Base-by-base conservation (phyloP, 2,113 vertebrate species). In the Osmerus mordax region DNA sequence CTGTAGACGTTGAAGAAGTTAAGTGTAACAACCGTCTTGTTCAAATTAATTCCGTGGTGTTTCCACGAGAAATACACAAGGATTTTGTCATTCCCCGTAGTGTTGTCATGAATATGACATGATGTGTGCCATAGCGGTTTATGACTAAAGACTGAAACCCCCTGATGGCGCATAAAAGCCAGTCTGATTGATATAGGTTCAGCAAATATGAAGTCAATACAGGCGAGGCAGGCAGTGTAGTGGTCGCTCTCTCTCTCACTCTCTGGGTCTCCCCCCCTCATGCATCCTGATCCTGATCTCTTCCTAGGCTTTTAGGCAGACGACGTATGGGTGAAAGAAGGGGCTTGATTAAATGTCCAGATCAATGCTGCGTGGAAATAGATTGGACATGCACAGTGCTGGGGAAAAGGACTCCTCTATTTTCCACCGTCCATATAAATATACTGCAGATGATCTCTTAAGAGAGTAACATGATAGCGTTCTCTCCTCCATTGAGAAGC, bases 381-480 rank as follows among this genome's bases (percentile, higher is more conserved):
- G 52, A 18, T 41, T 55, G 62, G 41, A 56, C 62, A 47, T 63
- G 67, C 67, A 68, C 66, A 21, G 18, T 13, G 16, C 67, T 54
- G 28, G 28, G 32, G 55, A 59, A 41, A 56, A 59, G 64, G 28
- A 25, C 13, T 28, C 1, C n/a, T 41, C 18, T 36, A 54, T 67
- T 32, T 55, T 73, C 66, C 56, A 51, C 15, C 8, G 12, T 13
- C 32, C 55, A 5, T 18, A 47, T 55, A 72, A 61, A 73, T 51
- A 78, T 5, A 58, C 29, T 71, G 71, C 19, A 36, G 68, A 76
- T 71, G 52, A 76, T 73, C 73, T 76, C 62, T 62, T 58, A 76
- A 69, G 59, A 72, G 69, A 36, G 67, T 2, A 72, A 56, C 56
- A 69, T 72, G 78, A 65, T 53, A 63, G 56, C 47, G 0, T 59